These are phyloP conservation scores for Polypterus senegalus DNA, from an alignment of 2,113 vertebrate genomes.

Conservation along the genomic window DNA sequence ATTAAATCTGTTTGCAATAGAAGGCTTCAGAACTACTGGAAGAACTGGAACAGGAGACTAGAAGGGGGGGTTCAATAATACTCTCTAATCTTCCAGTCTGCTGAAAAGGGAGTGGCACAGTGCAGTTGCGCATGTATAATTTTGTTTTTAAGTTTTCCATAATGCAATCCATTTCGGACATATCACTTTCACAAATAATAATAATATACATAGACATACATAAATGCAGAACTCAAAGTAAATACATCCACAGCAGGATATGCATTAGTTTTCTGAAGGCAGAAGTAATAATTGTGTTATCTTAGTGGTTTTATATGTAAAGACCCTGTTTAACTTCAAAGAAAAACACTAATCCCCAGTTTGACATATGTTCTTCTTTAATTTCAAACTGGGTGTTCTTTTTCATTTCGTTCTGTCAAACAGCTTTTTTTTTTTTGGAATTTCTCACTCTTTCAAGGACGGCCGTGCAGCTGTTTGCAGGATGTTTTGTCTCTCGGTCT, in stretches of 20 bases:
- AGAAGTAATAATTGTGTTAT: conserved; percentile 2
- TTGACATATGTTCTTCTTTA: background rate
- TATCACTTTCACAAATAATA: no score
- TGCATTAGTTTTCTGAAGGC: background rate
- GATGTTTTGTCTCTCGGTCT: conserved; percentile 13
- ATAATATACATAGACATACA: no score
- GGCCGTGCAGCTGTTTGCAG: conserved; percentile 6
- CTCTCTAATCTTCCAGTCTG: background rate
- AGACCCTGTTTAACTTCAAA: conserved; percentile 5
- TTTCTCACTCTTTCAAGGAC: conserved; percentile 5
- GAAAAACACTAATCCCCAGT: background rate
- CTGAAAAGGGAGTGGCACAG: background rate
- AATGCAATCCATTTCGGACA: no score
- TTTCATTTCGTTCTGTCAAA: background rate
- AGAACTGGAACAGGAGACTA: background rate
- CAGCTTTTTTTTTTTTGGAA: background rate
- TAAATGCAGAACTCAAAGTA: no score
- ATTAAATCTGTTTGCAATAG: background rate
- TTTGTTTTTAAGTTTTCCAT: background rate
- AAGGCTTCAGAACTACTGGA: background rate
- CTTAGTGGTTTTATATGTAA: background rate
- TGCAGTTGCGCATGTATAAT: background rate
- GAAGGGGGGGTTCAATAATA: no score
- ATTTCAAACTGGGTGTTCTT: conserved; percentile 2
- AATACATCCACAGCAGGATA: no score